These are phyloP conservation scores for Tetragonula carbonaria DNA, from an alignment of 2,888 invertebrate species.

Conservation along the genomic window DNA sequence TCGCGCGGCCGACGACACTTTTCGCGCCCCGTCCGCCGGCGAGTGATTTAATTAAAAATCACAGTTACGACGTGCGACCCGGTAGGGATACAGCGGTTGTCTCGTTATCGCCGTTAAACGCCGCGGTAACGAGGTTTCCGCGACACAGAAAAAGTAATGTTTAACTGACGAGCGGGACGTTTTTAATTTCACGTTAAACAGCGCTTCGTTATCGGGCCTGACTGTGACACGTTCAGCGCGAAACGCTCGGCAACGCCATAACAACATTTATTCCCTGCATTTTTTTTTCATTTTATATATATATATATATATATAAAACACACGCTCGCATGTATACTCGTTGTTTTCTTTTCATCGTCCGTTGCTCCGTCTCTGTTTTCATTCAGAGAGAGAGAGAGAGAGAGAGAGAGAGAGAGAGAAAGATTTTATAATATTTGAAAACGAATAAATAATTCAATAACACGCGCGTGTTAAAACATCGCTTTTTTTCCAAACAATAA, in stretches of 20 bases:
- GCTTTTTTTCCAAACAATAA: not conserved
- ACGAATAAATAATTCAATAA: conserved; percentile 11
- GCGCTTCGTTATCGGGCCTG: not conserved
- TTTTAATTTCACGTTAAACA: conserved; percentile 53
- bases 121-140: conserved; percentile 34
- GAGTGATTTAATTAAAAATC: conserved; percentile 59
- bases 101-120: conserved; percentile 45
- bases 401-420: too few relatives aligned
- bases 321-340: too few relatives aligned
- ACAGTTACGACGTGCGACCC: conserved; percentile 10
- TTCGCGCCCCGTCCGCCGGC: not conserved
- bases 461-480: not conserved
- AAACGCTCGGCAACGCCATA: not conserved
- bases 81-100: conserved; percentile 13
- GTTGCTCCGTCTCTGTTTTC: not conserved
- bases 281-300: not conserved
- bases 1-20: not conserved
- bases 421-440: not conserved
- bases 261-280: not conserved
- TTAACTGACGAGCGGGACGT: conserved; percentile 29
- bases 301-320: not conserved
- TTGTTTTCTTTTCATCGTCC: too few relatives aligned
- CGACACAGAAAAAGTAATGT: not conserved
- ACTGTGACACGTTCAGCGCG: not conserved
- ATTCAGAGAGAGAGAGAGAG: too few relatives aligned